Evolutionary conservation across 2,797 vertebrate species (phyloP), one percentile per base, ranked within the genome.

Genomic region (Apodemus agrarius): DNA sequence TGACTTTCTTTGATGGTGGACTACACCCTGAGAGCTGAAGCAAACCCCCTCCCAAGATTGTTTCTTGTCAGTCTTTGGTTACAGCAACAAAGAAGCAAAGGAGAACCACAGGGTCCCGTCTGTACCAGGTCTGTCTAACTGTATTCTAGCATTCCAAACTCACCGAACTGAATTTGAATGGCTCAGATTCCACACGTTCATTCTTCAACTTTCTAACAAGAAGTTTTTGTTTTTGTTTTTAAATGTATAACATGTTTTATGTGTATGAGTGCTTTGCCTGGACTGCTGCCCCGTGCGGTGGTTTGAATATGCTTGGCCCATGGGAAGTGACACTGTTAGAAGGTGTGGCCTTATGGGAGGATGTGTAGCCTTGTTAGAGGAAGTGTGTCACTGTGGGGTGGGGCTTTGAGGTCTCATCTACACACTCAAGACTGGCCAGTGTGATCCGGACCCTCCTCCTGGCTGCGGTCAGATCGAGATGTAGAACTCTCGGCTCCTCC

Each of bases 91-190:
- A 84, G 81, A 46, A 46, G 2, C 59, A 84, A 46, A 65, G 40
- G 0, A 13, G 59, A 29, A 13, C 40, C 31, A 16, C 21, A 21
- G 34, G 13, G 11, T 72, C 26, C 76, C 17, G 52, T 76, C 52
- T n/a, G 43, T 80, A 37, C 29, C 9, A 52, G n/a, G 22, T 94
- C 54, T 69, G 21, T 72, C n/a, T 75, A 72, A 37, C 46, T 63
- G 89, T 90, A 16, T 34, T 57, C 78, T 65, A 90, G 52, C 86
- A 17, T 96, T 93, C 29, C 37, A 90, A 81, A 54, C 17, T 49
- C 72, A 87, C 57, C 6, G 61, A 9, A 57, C 2, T 65, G 59
- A 91, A 9, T 61, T 91, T n/a, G 54, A 93, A 81, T 93, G 22
- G 59, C 49, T 12, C 82, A 75, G 22, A 86, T 91, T 94, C 88